Percentiles rank a stretch among this genome's conserved stretches.
These are phyloP conservation scores for Spodoptera littoralis DNA, from an alignment of 2,888 invertebrate genomes.

Conservation along the genomic window DNA sequence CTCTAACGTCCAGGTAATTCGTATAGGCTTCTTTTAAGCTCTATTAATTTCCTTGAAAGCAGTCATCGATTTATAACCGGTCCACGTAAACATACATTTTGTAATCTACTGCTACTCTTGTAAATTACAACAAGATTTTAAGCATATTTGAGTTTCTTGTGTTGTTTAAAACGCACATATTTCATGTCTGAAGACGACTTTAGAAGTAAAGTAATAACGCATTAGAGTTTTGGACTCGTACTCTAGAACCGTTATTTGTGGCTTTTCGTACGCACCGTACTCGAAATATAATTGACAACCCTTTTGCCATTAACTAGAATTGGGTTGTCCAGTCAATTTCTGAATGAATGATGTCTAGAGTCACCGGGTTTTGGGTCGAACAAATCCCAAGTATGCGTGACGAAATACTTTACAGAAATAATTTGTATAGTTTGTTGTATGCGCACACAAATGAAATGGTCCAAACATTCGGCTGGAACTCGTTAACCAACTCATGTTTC, in stretches of 20 bases:
- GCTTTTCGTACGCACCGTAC: conserved; percentile 55
- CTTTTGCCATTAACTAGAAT: conserved; percentile 62
- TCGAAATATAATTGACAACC: conserved; percentile 64
- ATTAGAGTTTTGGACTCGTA: conserved; percentile 56
- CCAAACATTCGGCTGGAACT: conserved; percentile 70
- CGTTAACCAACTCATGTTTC: conserved; percentile 70
- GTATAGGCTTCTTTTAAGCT: conserved; percentile 13
- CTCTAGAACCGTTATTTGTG: conserved; percentile 56
- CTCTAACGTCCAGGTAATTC: conserved; percentile 25
- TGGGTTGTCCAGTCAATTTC: conserved; percentile 68
- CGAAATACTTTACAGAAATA: conserved; percentile 70
- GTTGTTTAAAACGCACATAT: conserved; percentile 34
- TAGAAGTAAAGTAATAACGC: conserved; percentile 55
- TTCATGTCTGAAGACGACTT: conserved; percentile 48
- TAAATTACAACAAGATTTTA: conserved; percentile 31
- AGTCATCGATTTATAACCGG: conserved; percentile 10
- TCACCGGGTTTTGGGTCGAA: conserved; percentile 61
- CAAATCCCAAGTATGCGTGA: conserved; percentile 76
- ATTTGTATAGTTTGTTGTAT: conserved; percentile 76
- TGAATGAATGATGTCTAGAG: conserved; percentile 70
- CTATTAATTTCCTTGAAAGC: conserved; percentile 14
- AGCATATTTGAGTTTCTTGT: conserved; percentile 38
- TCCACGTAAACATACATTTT: conserved; percentile 7
- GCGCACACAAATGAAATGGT: conserved; percentile 74
- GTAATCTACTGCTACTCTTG: conserved; percentile 21